Base-by-base conservation (phyloP, 2,888 invertebrate species). In the Tachina lurida region DNA sequence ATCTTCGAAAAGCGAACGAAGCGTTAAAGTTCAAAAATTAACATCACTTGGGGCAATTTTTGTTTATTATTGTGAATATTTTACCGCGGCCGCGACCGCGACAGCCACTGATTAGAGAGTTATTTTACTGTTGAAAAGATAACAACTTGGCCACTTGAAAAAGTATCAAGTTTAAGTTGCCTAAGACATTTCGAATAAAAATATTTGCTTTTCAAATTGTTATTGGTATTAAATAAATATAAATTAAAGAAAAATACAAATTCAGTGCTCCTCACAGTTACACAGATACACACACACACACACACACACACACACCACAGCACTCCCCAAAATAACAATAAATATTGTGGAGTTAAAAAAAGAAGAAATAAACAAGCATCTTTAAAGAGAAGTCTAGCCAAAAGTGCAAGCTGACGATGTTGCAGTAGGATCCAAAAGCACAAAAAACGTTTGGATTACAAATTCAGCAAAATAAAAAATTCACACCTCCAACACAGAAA, bases 221-320 rank as follows among this genome's bases (percentile, higher is more conserved):
- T 85, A 85, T 78, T 82, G 78, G 52, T 45, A 82, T 78, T 63
- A 85, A 85, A 85, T 81, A 78, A 78, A 77, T 78, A 78, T 81
- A 77, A 81, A 84, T 77, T 73, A 47, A 68, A 73, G 8, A 76
- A 75, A 10, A 76, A 75, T 22, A 76, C 31, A 67, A n/a, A 70
- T 19, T 17, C n/a, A 47, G 58, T 58, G 56, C 65, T 49, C 47
- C 31, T 31, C 31, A 31, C 31, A 31, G 31, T 31, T 31, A 31
- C 31, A 15, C 65, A 15, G 65, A 49, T 31, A 47, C 15, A 56
- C 1, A 13, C n/a, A n/a, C 10, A 54, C 13, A 10, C n/a, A 31
- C 31, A 15, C 65, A 15, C 49, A 49, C n/a, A 47, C 15, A 56
- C 1, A 13, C n/a, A n/a, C 10, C 13, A 10, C 84, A 81, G 56